Evolutionary conservation across 2,888 invertebrate species (phyloP).

Genomic region (Drosophila suboccidentalis): DNA sequence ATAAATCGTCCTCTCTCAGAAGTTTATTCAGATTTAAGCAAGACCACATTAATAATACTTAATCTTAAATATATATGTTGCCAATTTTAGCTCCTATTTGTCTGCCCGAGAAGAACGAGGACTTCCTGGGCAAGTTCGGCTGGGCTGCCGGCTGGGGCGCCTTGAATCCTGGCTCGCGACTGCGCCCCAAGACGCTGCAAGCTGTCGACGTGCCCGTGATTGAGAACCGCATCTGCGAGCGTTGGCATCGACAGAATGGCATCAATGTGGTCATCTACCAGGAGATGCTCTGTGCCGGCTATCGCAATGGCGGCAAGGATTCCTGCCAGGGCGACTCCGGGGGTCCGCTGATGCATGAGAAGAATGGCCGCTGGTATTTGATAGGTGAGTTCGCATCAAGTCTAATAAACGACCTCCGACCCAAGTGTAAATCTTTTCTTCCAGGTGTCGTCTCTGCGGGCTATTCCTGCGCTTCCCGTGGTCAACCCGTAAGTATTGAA

Average conservation of each 20-base stretch:
- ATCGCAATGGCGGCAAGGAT: slow-evolving; percentile 91
- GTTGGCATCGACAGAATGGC: slow-evolving; percentile 89
- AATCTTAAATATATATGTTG: neutral
- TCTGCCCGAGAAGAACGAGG: slow-evolving; percentile 94
- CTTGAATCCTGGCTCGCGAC: slow-evolving; percentile 92
- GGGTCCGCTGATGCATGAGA: slow-evolving; percentile 95
- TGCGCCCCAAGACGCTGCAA: slow-evolving; percentile 95
- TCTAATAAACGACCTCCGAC: neutral
- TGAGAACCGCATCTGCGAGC: slow-evolving; percentile 90
- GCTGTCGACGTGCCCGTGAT: slow-evolving; percentile 97
- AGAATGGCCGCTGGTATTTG: slow-evolving; percentile 94
- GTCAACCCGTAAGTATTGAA: slow-evolving; percentile 89
- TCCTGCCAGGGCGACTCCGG: slow-evolving; percentile 90
- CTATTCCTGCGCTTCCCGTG: slow-evolving; percentile 96
- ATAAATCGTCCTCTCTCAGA: no score
- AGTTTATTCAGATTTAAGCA: no score
- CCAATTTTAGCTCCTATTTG: slow-evolving; percentile 91
- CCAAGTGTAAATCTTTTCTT: neutral
- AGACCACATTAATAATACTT: no score
- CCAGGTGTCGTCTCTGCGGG: slow-evolving; percentile 95
- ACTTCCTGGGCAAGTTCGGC: slow-evolving; percentile 95
- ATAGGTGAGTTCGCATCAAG: slow-evolving; percentile 86
- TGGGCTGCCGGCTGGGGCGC: slow-evolving; percentile 98
- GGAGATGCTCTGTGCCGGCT: slow-evolving; percentile 98
- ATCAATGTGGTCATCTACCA: slow-evolving; percentile 92